Percentiles rank a stretch among this genome's conserved stretches.
Evolutionary conservation across 2,888 invertebrate genomes (phyloP).

Genomic region (Parochlus steinenii): DNA sequence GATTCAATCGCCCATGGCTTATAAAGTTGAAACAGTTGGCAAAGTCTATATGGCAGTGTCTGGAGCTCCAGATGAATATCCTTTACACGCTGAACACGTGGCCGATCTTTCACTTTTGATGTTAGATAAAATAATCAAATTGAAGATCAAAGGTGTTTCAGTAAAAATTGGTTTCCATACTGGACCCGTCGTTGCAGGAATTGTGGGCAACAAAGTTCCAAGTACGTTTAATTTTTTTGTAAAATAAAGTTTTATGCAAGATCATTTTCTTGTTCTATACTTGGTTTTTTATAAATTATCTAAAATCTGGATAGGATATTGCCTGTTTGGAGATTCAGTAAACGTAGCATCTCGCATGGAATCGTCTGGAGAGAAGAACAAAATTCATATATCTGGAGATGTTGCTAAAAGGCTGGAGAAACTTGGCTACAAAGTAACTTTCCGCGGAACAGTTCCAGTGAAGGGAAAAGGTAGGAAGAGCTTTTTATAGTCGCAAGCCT

Average conservation of each 20-base stretch:
- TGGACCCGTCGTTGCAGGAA: conserved; percentile 75
- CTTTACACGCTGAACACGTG: conserved; percentile 57
- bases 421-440: conserved; percentile 46
- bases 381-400: conserved; percentile 57
- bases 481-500: conserved; percentile 5
- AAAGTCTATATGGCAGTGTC: conserved; percentile 83
- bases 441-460: conserved; percentile 57
- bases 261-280: neutral
- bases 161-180: conserved; percentile 55
- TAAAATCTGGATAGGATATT: no score
- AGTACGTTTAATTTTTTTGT: no score
- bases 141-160: conserved; percentile 44
- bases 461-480: conserved; percentile 39
- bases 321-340: conserved; percentile 80
- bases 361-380: conserved; percentile 43
- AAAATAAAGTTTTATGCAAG: neutral
- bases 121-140: conserved; percentile 45
- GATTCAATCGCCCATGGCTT: conserved; percentile 69
- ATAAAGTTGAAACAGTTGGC: conserved; percentile 92
- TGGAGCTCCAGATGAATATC: conserved; percentile 64
- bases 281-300: no score
- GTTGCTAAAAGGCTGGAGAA: conserved; percentile 49
- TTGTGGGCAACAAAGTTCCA: conserved; percentile 69
- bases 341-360: conserved; percentile 89
- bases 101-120: conserved; percentile 65